Conservation (phyloP, 2,888 invertebrate genomes). For the Coenonympha arcania region DNA sequence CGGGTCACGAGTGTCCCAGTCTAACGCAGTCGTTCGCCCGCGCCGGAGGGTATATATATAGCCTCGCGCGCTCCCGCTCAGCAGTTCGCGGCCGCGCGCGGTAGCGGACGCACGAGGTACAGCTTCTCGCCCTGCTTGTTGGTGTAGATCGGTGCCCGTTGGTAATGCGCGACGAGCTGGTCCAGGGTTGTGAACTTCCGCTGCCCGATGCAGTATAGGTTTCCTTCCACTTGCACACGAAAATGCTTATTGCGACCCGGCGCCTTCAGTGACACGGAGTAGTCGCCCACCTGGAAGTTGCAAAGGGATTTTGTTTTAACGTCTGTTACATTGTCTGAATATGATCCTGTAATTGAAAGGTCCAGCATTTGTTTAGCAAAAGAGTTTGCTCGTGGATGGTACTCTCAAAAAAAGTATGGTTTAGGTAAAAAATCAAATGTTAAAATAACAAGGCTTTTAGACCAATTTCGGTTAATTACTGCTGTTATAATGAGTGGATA, state of each 20-base stretch:
- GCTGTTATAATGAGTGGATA: too few relatives aligned
- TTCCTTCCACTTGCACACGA: constrained; percentile 95
- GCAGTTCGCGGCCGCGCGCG: constrained; percentile 59
- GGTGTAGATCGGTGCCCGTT: constrained; percentile 98
- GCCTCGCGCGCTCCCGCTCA: constrained; percentile 32
- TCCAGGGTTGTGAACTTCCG: constrained; percentile 97
- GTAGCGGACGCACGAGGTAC: constrained; percentile 95
- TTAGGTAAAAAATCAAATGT: too few relatives aligned
- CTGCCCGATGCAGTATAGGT: constrained; percentile 97
- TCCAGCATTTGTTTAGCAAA: too few relatives aligned
- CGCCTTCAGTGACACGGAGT: constrained; percentile 97
- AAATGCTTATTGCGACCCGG: constrained; percentile 99
- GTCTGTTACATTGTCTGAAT: too few relatives aligned
- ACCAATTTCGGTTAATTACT: too few relatives aligned
- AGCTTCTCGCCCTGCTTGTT: constrained; percentile 98
- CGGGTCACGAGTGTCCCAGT: constrained; percentile 9
- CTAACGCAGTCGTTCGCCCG: constrained; percentile 6
- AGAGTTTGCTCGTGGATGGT: too few relatives aligned
- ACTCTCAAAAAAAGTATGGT: too few relatives aligned
- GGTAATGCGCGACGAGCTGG: constrained; percentile 98
- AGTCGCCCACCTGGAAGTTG: constrained; percentile 92
- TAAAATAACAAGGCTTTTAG: too few relatives aligned
- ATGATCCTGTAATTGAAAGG: too few relatives aligned
- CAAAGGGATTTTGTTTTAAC: too few relatives aligned
- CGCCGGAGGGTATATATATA: constrained; percentile 8